phyloP scores from a whole-genome alignment of 2,888 invertebrate genomes.

The Tethea ocularis region DNA sequence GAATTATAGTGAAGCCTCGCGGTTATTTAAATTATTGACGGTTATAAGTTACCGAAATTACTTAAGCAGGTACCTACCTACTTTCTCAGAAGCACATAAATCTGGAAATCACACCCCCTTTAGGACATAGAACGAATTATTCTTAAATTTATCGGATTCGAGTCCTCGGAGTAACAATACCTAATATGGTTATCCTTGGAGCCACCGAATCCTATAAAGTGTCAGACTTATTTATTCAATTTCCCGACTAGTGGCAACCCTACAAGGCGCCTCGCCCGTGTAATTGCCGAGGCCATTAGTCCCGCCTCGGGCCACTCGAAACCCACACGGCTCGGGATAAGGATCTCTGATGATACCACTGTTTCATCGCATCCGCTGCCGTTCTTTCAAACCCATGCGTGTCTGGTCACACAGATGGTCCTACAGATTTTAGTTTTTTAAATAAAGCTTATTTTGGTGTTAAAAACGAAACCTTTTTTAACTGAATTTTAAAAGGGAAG shows the following conservation, averaged over 20 bases:
- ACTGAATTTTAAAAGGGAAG: too few species aligned
- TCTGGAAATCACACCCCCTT: too few species aligned
- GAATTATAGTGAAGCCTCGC: too few species aligned
- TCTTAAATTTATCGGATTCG: background rate
- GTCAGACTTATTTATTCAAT: background rate
- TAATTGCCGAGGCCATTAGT: slow-evolving; percentile 68
- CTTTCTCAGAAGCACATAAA: too few species aligned
- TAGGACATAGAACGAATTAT: background rate
- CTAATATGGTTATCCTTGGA: background rate
- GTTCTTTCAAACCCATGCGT: background rate
- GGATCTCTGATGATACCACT: slow-evolving; percentile 49
- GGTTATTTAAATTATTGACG: too few species aligned
- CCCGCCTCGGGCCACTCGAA: slow-evolving; percentile 46
- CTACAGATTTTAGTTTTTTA: background rate
- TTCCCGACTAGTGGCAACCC: background rate
- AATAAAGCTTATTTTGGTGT: too few species aligned
- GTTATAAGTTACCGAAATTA: too few species aligned
- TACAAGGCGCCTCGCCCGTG: slow-evolving; percentile 33
- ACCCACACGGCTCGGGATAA: slow-evolving; percentile 44
- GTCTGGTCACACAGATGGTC: background rate
- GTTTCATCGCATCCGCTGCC: slow-evolving; percentile 24
- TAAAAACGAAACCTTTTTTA: too few species aligned
- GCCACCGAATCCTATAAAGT: background rate
- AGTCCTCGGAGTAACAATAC: background rate
- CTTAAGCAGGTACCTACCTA: too few species aligned